Base-by-base conservation (phyloP, 35 echinoderm and acorn worm species). In the Apostichopus parvimensis region DNA sequence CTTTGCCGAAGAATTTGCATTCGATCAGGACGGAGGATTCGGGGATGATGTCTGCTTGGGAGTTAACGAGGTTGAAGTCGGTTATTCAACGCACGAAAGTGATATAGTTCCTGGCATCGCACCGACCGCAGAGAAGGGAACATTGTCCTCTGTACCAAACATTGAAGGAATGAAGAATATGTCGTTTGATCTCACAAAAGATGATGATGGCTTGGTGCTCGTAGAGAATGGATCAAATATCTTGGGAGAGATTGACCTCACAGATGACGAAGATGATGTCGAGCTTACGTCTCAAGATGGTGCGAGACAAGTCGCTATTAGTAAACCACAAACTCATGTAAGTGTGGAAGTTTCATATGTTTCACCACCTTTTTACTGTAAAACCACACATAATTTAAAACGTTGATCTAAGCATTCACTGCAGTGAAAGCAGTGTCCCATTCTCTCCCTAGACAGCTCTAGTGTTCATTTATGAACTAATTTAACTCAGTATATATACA, bases 1-100 rank as follows among this genome's bases (percentile, higher is more conserved):
- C 54, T 54, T 54, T 82, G 79, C 79, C 0, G 79, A 82, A 53
- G 79, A 82, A 17, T 82, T 82, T 82, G 79, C 79, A n/a, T 82
- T 82, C n/a, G 79, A 82, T 56, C 79, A 55, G n/a, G 79, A 82
- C 3, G 79, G 24, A 68, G 64, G 64, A 17, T 68, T 68, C 18
- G 64, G 64, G 11, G 64, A 68, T 17, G 64, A 68, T 9, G 5
- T 68, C 64, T 68, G 64, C 18, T 45, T 45, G 34, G 34, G 34
- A 45, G 64, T 68, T 68, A 18, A 68, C 2, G 64, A 68, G 18
- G 64, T 68, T 68, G 64, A 68, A 68, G 64, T 68, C 11, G 18
- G 64, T 68, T 68, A 18, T 68, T 11, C 64, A 9, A 11, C 64
- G 1, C 18, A 11, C 18, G 64, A 68, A 10, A 68, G 18, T 68